These are phyloP conservation scores for Zoroaster sp. DNA, from an alignment of 53 echinoderm and acorn worm genomes.

Conservation along the genomic window DNA sequence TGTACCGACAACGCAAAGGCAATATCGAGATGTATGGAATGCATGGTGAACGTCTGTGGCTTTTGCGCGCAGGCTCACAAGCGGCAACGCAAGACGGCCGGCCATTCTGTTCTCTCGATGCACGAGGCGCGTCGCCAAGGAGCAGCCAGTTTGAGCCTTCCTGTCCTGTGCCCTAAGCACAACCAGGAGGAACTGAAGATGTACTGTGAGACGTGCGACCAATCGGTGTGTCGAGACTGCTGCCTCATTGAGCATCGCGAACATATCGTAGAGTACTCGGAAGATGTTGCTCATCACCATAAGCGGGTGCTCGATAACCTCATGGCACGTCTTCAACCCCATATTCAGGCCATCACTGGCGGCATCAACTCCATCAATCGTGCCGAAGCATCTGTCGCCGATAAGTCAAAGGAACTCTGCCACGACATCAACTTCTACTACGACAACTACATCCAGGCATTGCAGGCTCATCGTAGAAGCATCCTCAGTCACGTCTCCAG, in stretches of 20 bases:
- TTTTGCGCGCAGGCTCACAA: conserved; percentile 96
- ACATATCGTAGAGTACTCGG: conserved; percentile 84
- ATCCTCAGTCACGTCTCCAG: conserved; percentile 64
- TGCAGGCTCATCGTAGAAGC: conserved; percentile 77
- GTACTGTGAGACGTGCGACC: conserved; percentile 97
- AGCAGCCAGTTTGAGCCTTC: conserved; percentile 60
- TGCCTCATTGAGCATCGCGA: conserved; percentile 94
- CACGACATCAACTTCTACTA: conserved; percentile 76
- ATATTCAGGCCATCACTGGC: conserved; percentile 75
- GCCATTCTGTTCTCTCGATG: conserved; percentile 75
- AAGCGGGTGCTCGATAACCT: conserved; percentile 77
- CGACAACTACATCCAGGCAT: conserved; percentile 72
- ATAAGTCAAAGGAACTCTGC: conserved; percentile 55
- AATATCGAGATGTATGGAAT: conserved; percentile 83
- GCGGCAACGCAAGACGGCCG: conserved; percentile 86
- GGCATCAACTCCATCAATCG: conserved; percentile 70
- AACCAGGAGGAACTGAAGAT: conserved; percentile 87
- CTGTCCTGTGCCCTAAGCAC: conserved; percentile 81
- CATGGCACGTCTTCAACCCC: conserved; percentile 81
- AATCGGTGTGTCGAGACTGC: conserved; percentile 91
- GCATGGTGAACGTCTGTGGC: conserved; percentile 89
- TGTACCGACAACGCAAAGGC: conserved; percentile 93
- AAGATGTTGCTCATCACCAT: conserved; percentile 83
- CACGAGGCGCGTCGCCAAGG: conserved; percentile 81
- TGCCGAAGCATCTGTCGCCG: conserved; percentile 58